These are phyloP conservation scores for Petrolisthes cinctipes DNA, from an alignment of 2,888 invertebrate species.

Conservation along the genomic window DNA sequence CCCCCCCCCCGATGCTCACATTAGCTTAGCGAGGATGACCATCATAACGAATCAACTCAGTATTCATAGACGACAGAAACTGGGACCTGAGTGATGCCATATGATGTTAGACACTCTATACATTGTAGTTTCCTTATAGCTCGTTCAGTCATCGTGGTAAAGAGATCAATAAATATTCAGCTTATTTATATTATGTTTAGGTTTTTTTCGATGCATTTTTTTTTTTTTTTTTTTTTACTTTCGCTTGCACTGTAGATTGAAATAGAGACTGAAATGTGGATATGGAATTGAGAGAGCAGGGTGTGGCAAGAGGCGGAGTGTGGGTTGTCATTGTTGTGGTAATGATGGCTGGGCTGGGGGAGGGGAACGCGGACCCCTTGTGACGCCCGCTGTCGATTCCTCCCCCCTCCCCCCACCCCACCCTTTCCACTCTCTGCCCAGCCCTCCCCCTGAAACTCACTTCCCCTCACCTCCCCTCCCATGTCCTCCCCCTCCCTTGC, in stretches of 20 bases:
- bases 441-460: background rate
- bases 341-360: constrained; percentile 30
- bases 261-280: too few species aligned
- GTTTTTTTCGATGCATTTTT: too few species aligned
- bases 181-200: too few species aligned
- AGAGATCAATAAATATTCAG: too few species aligned
- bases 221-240: too few species aligned
- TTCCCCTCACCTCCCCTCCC: background rate
- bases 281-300: background rate
- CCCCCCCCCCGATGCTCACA: constrained; percentile 36
- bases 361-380: constrained; percentile 16
- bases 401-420: background rate
- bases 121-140: too few species aligned
- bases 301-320: constrained; percentile 2
- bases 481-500: background rate
- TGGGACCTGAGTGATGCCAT: constrained; percentile 30
- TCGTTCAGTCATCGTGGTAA: too few species aligned
- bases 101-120: too few species aligned
- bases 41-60: constrained; percentile 50
- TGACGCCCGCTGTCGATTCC: background rate
- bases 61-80: constrained; percentile 48
- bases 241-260: too few species aligned
- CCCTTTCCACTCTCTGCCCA: background rate
- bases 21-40: constrained; percentile 54
- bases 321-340: constrained; percentile 48